Base-by-base conservation (phyloP, 2,113 vertebrate species). In the Leiothrix lutea region DNA sequence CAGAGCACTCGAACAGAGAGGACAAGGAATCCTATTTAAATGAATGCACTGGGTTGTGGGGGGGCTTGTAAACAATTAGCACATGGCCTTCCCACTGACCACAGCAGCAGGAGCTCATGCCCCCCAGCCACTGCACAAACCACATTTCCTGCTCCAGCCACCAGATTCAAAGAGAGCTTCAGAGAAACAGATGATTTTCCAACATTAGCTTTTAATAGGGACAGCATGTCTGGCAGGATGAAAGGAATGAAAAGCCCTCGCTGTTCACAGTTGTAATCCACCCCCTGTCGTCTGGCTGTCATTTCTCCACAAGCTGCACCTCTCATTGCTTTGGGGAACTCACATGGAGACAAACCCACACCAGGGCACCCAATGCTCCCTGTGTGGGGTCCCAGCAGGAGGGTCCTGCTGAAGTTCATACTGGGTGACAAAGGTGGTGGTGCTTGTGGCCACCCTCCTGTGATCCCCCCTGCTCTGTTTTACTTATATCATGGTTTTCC, bases 161-260 rank as follows among this genome's bases (percentile, higher is more conserved):
- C 48, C 2, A 14, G 65, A 61, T 54, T 92, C 65, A 80, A 48
- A 60, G n/a, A 66, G 53, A 92, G 62, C 26, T 79, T 57, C 62
- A 94, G 77, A 81, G 78, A 86, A 94, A 60, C 84, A 88, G 90
- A 93, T 91, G 73, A 93, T 95, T 96, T 84, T 62, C 95, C 20
- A 53, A 51, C 84, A 92, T 78, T 81, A 82, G 29, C 67, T 88
- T 94, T 84, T 94, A 90, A 72, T 88, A 80, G 95, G 71, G 86
- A 78, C 80, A 58, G 28, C 29, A 50, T 66, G 74, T 69, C 80
- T 78, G 62, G 65, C 33, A 42, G 72, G 61, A 35, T 33, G 22
- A 35, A 74, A 86, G 18, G 67, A 92, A 88, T 38, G 24, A 74
- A n/a, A 73, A 83, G 54, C 56, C 57, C 56, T 90, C 11, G 82